Base-by-base conservation (phyloP, 1,140 invertebrate species). In the Varroa destructor region DNA sequence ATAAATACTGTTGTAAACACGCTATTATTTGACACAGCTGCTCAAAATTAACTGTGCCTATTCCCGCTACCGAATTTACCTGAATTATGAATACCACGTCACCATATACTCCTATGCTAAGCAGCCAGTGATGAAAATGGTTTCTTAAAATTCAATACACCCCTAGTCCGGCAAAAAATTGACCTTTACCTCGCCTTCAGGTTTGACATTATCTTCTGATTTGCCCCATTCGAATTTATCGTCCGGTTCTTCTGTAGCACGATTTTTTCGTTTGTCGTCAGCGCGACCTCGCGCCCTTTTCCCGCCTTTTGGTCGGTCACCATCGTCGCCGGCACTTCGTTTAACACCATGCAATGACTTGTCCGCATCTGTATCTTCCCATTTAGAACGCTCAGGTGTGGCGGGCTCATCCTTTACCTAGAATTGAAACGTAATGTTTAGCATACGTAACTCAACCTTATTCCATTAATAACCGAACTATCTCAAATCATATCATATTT, bases 121-220 rank as follows among this genome's bases (percentile, higher is more conserved):
- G 25, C 25, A 25, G 25, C 25, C 25, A 25, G 25, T 25, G 25
- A 25, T 25, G 25, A 25, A 25, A 25, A 25, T 25, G 25, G 25
- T 25, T 25, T 25, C 54, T 25, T n/a, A 61, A 56, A 57, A 70
- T n/a, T 72, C 71, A 8, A 46, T 71, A 72, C 51, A 10, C 61
- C 43, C 57, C 14, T 72, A 55, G 14, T 70, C 12, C 36, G 64
- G 54, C 54, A 70, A 12, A 14, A 43, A 70, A n/a, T 70, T n/a
- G 14, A 42, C 6, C 8, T 46, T 42, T 10, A 58, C 37, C 43
- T 72, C 55, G 12, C 61, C 58, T 2, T 72, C 43, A 43, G n/a
- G 40, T 67, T 67, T 57, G 14, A 25, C 25, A 25, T 25, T 25
- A 25, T 70, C 56, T 64, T 72, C 56, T 10, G n/a, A 25, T 6